phyloP scores from a whole-genome alignment of 2,113 vertebrate genomes.

The Hemiprocne comata region DNA sequence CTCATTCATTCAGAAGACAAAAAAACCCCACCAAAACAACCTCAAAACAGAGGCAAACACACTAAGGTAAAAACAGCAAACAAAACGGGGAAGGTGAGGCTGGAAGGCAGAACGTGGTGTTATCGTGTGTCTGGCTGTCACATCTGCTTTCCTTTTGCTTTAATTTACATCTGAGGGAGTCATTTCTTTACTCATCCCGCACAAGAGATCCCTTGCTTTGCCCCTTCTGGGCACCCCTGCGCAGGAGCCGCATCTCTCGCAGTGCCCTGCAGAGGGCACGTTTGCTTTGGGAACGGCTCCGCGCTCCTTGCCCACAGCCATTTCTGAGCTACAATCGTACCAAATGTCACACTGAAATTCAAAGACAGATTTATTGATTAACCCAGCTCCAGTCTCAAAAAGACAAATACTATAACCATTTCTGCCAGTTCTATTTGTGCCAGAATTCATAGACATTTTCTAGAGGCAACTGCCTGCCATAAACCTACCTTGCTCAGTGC shows the following conservation, averaged over 20 bases:
- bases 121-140: neutral
- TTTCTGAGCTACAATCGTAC: neutral
- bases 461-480: neutral
- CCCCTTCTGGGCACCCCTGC: too few species aligned
- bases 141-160: neutral
- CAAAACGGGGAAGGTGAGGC: accelerated
- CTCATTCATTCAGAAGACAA: too few species aligned
- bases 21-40: too few species aligned
- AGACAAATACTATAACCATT: neutral
- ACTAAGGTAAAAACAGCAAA: neutral
- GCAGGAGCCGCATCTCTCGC: neutral
- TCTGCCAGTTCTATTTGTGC: neutral
- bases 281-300: neutral
- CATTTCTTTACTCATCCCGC: accelerated
- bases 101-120: neutral
- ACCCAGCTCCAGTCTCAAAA: neutral
- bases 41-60: too few species aligned
- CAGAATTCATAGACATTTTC: neutral
- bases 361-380: neutral
- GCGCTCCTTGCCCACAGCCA: neutral
- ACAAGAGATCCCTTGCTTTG: neutral
- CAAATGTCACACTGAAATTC: neutral
- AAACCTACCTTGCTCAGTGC: neutral
- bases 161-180: neutral
- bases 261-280: constrained; percentile 61